These are phyloP conservation scores for Drosophila varians DNA, from an alignment of 1,140 invertebrate species.

Conservation along the genomic window DNA sequence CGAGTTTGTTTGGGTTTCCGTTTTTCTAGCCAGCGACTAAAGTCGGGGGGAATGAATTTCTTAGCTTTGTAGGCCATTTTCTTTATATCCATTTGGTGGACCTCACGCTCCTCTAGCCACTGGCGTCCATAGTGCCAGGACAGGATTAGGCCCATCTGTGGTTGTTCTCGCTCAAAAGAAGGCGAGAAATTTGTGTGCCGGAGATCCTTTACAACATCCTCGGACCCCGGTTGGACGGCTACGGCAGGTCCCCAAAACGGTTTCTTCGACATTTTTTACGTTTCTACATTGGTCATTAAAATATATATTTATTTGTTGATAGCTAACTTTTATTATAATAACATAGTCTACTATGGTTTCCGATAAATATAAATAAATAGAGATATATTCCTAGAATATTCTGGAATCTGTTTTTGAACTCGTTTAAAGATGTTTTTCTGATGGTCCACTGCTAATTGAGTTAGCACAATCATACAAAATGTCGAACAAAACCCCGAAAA, in stretches of 20 bases:
- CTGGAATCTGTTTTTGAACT: not conserved
- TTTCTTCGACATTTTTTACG: not conserved
- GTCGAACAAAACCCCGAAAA: slow-evolving; percentile 18
- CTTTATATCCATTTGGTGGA: not conserved
- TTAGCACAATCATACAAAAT: slow-evolving; percentile 18
- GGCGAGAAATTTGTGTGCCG: slow-evolving; percentile 3
- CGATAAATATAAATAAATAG: not conserved
- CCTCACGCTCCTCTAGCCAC: slow-evolving; percentile 23
- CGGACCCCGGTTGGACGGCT: not conserved
- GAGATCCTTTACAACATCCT: not conserved
- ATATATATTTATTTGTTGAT: not conserved
- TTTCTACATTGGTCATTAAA: no score
- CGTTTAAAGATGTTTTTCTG: not conserved
- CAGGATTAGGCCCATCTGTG: slow-evolving; percentile 15
- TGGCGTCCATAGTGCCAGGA: slow-evolving; percentile 40
- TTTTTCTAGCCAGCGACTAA: slow-evolving; percentile 12
- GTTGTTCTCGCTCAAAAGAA: slow-evolving; percentile 5
- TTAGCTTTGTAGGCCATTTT: not conserved
- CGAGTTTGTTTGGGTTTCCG: slow-evolving; percentile 2
- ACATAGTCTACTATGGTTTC: not conserved
- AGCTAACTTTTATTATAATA: not conserved
- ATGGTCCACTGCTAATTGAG: slow-evolving; percentile 27
- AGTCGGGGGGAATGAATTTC: slow-evolving; percentile 6
- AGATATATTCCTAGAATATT: not conserved
- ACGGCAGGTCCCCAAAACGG: not conserved